Evolutionary conservation across 2,888 invertebrate genomes (phyloP).

Genomic region (Mythimna lalbum): DNA sequence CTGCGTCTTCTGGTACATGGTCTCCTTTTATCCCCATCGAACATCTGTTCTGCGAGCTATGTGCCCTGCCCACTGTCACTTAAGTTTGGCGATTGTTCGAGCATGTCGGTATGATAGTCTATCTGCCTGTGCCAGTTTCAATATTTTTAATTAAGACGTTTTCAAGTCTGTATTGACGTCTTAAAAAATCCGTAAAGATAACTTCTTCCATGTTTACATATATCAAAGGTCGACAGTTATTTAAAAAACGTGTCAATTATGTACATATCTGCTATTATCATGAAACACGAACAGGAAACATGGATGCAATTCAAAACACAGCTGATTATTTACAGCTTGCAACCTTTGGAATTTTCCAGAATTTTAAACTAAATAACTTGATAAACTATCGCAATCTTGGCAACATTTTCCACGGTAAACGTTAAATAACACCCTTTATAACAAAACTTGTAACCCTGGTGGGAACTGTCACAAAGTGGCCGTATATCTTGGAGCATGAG

Average conservation of each 20-base stretch:
- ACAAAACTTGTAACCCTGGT: slow-evolving; percentile 55
- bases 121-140: neutral
- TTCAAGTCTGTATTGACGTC: no score
- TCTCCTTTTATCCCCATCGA: no score
- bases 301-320: slow-evolving; percentile 16
- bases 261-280: slow-evolving; percentile 8
- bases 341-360: slow-evolving; percentile 21
- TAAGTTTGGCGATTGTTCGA: no score
- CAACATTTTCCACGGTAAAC: slow-evolving; percentile 40
- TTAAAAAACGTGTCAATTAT: slow-evolving; percentile 17
- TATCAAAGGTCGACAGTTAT: slow-evolving; percentile 16
- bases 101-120: neutral
- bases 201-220: slow-evolving; percentile 1
- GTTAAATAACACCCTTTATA: slow-evolving; percentile 48
- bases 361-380: slow-evolving; percentile 37
- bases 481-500: slow-evolving; percentile 67
- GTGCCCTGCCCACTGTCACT: no score
- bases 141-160: slow-evolving; percentile 1
- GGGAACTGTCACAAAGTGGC: slow-evolving; percentile 67
- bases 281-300: slow-evolving; percentile 12
- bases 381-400: slow-evolving; percentile 50
- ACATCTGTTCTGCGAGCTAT: no score
- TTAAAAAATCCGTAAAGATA: slow-evolving; percentile 16
- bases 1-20: no score
- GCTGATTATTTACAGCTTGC: slow-evolving; percentile 6